Evolutionary conservation across 2,797 vertebrate species (phyloP).

Genomic region (Glyptemys insculpta): DNA sequence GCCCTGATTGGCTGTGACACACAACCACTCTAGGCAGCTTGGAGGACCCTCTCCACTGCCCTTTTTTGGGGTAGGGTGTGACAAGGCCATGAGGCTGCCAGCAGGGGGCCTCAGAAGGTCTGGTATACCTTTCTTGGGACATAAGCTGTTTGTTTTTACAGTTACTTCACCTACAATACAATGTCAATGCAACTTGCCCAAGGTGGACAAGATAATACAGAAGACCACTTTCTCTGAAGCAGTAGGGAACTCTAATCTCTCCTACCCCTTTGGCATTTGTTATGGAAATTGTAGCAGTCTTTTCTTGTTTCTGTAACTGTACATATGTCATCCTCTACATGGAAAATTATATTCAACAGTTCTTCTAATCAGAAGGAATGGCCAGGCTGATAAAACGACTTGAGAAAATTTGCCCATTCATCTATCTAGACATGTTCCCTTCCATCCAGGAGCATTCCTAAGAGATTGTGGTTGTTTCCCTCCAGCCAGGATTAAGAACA

Average conservation of each 20-base stretch:
- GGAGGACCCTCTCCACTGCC: no score
- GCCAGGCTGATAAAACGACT: background rate
- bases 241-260: background rate
- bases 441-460: constrained; percentile 2
- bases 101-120: no score
- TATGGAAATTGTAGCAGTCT: background rate
- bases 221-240: background rate
- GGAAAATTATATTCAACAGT: background rate
- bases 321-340: background rate
- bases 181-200: background rate
- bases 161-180: background rate
- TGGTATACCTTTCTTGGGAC: background rate
- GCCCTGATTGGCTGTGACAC: no score
- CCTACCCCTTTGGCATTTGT: background rate
- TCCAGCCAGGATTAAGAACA: background rate
- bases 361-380: background rate
- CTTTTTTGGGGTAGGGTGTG: no score
- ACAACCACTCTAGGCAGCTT: no score
- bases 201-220: background rate
- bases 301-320: background rate
- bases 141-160: background rate
- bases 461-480: background rate
- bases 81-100: no score
- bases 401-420: background rate
- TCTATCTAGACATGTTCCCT: background rate